Base-by-base conservation (phyloP, 2,797 vertebrate genomes). In the Limnodromus scolopaceus region DNA sequence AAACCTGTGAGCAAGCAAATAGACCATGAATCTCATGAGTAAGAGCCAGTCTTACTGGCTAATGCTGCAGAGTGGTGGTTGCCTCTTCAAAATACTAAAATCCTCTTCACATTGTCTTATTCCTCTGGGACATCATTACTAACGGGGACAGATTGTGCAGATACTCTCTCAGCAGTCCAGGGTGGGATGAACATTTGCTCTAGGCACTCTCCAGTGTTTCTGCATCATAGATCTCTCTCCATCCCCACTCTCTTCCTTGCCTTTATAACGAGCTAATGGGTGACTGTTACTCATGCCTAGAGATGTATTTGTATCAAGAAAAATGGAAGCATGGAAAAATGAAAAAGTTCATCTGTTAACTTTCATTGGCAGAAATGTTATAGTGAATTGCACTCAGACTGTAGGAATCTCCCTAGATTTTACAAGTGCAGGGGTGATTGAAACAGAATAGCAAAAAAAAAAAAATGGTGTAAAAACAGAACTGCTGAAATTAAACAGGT, bases 401-500 rank as follows among this genome's bases (percentile, higher is more conserved):
- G 60, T 43, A 61, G 91, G 79, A 78, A 58, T 88, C 77, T 92
- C 65, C 54, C 72, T 68, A 63, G 57, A 68, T 96, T 96, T 91
- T 81, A 49, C 41, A 94, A 89, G 78, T 51, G 61, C 4, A 36
- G 28, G 46, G 60, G 38, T 58, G 84, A 89, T 77, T 70, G 92
- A 91, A 92, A 89, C 41, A 79, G 76, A 95, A 82, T 53, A 88
- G 77, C 32, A 43, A 41, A 85, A 86, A 68, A 83, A 57, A 65
- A 57, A 55, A 36, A 58, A 69, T 16, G 54, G 75, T 87, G 45
- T 82, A 78, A 87, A 87, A 88, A 57, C 49, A 68, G 51, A 38
- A 85, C 95, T 77, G 54, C 68, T 94, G 93, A 96, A 95, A 97
- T 97, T 96, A 97, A 97, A 95, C 95, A 96, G 94, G 97, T 97